phyloP scores from a whole-genome alignment of 2,797 vertebrate genomes.

The Scyliorhinus canicula region DNA sequence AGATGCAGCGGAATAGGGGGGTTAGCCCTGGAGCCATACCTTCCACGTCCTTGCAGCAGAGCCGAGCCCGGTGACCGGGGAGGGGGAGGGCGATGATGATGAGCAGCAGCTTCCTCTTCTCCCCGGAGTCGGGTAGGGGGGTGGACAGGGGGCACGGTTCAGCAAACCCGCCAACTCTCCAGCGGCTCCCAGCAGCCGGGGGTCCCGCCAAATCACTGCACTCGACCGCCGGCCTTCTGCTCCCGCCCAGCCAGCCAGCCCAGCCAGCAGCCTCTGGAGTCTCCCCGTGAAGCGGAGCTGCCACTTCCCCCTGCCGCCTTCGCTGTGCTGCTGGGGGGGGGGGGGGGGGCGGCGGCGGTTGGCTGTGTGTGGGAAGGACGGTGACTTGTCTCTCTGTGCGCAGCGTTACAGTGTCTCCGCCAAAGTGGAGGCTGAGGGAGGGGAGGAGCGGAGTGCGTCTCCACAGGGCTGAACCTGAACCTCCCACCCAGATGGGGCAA shows the following conservation, averaged over 20 bases:
- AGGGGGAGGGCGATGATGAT: background rate
- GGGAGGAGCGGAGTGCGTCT: background rate
- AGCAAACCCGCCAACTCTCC: background rate
- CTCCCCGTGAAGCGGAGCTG: background rate
- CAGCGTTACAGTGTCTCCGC: background rate
- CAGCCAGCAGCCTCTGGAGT: background rate
- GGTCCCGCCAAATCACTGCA: background rate
- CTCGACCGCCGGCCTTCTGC: background rate
- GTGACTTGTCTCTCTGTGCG: background rate
- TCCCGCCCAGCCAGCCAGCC: background rate
- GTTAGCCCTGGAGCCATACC: background rate
- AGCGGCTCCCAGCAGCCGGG: background rate
- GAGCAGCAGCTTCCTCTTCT: background rate
- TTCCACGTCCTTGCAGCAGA: background rate
- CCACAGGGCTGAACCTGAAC: background rate
- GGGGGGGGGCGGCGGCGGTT: background rate
- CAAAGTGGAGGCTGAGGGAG: background rate
- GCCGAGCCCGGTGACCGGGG: background rate
- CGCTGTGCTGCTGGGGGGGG: background rate
- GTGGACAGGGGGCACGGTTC: no score
- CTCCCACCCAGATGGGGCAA: background rate
- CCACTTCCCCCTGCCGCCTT: background rate
- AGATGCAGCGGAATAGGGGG: background rate
- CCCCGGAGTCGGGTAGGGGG: background rate
- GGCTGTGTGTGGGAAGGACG: background rate